These are phyloP conservation scores for Mirza zaza DNA, from an alignment of 2,113 vertebrate genomes.

Conservation along the genomic window DNA sequence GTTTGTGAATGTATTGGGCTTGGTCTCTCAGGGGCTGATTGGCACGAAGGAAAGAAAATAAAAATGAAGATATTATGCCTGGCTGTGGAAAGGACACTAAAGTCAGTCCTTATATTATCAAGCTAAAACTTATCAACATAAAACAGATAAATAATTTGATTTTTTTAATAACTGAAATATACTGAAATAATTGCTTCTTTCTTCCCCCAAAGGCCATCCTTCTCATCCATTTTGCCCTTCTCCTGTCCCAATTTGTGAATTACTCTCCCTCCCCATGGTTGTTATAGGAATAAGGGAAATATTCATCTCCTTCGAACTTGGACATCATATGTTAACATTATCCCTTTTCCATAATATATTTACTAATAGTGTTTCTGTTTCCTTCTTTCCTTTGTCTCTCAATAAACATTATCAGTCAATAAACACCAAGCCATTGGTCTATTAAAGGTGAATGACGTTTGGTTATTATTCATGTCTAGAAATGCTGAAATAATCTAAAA, in stretches of 20 bases:
- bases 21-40: conserved; percentile 32
- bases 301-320: neutral
- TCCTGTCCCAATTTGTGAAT: neutral
- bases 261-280: neutral
- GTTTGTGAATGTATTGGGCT: neutral
- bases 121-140: neutral
- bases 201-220: neutral
- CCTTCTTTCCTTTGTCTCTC: neutral
- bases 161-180: neutral
- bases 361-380: neutral
- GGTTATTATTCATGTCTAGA: neutral
- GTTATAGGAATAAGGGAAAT: neutral
- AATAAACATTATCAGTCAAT: neutral
- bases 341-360: neutral
- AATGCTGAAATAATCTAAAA: neutral
- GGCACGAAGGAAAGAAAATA: neutral
- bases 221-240: neutral
- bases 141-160: neutral
- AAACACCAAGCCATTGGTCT: neutral
- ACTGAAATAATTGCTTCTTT: conserved; percentile 1
- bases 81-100: neutral
- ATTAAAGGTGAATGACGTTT: conserved; percentile 7
- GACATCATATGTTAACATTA: neutral
- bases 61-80: neutral
- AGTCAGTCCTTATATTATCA: neutral